These are phyloP conservation scores for Pterobdella sp. DNA, from an alignment of 2,888 invertebrate genomes.

Conservation along the genomic window DNA sequence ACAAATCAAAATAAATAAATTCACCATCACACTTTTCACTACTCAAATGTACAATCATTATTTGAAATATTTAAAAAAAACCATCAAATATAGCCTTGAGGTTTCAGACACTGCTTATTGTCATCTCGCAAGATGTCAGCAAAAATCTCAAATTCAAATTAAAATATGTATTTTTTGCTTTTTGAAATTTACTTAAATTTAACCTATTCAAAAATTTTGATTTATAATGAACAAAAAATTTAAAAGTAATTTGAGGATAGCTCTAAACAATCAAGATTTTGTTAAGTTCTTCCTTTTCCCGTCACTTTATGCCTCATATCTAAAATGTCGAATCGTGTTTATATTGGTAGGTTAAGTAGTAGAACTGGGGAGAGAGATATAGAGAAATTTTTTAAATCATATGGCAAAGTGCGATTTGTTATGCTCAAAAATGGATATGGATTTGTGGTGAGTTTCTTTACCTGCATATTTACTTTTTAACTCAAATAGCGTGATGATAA, in stretches of 20 bases:
- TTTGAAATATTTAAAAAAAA: too few species aligned
- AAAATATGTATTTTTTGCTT: neutral
- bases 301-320: neutral
- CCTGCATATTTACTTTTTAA: neutral
- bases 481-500: neutral
- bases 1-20: too few species aligned
- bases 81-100: too few species aligned
- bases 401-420: conserved; percentile 82
- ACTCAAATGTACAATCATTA: too few species aligned
- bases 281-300: conserved; percentile 4
- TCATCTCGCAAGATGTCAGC: too few species aligned
- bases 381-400: conserved; percentile 90
- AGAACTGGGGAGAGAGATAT: conserved; percentile 80
- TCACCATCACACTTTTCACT: too few species aligned
- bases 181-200: neutral
- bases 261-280: neutral
- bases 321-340: conserved; percentile 53
- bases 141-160: too few species aligned
- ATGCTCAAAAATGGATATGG: conserved; percentile 94
- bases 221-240: neutral
- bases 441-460: conserved; percentile 73
- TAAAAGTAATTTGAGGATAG: neutral
- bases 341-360: conserved; percentile 69
- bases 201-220: neutral
- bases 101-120: too few species aligned